Evolutionary conservation across 53 echinoderm and acorn worm genomes (phyloP), one percentile per base, ranked within the genome.

Genomic region (Echinarachnius parma): DNA sequence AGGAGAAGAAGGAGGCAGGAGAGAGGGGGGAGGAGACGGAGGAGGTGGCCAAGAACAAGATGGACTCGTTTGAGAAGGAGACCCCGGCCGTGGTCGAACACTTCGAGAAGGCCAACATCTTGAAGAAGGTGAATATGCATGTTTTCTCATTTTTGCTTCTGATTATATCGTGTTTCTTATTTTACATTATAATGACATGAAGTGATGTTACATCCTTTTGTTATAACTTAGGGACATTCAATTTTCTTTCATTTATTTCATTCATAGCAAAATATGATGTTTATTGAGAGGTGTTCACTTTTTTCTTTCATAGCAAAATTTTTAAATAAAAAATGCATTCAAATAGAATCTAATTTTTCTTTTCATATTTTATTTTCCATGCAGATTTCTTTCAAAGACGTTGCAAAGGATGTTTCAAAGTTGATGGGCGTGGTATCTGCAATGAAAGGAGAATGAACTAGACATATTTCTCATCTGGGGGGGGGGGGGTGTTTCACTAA

Each of bases 11-110:
- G 26, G 89, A 85, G 62, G 72, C 78, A 7, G 86, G 85, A 31
- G 92, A 85, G 5, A 68, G 92, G 68, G 67, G 84, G 2, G 92
- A 92, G n/a, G 92, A 92, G 34, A 46, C 68, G 1, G 85, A 75
- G 32, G 92, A 92, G 27, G 77, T 81, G 0, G 82, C 80, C 28
- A 64, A 78, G 46, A 69, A 77, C 76, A 92, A 92, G 49, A 61
- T 92, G 61, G 61, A 85, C 11, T 42, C 58, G 18, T 77, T 78
- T 59, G 78, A 85, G 53, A 79, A 84, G 21, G 67, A 81, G 28
- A 52, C 75, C 3, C 55, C 82, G n/a, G 36, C 81, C 10, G 57
- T 92, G 27, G 26, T 82, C 21, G 88, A 85, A 32, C 76, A 82
- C 25, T 53, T 69, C 24, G 85, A 75, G 18, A 71, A 79, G 31